These are phyloP conservation scores for Rhadinocentrus ornatus DNA, from an alignment of 2,797 vertebrate species.

Conservation along the genomic window DNA sequence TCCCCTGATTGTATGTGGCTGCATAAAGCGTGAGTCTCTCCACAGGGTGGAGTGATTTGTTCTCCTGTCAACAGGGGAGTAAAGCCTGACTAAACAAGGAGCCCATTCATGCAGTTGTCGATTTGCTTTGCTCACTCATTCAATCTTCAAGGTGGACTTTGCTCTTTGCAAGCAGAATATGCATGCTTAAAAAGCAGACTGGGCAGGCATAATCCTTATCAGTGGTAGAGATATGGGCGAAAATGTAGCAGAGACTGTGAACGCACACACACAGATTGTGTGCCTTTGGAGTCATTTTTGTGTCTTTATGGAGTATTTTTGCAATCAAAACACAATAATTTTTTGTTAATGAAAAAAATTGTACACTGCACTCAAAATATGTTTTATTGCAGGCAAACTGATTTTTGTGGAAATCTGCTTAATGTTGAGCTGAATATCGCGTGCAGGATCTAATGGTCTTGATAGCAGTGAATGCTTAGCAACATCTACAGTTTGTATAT, in stretches of 20 bases:
- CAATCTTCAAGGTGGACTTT: conserved; percentile 74
- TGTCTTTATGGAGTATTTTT: not conserved
- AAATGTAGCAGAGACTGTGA: conserved; percentile 35
- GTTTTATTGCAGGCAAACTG: not conserved
- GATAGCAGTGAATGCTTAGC: not conserved
- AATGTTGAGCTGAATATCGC: not conserved
- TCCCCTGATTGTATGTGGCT: conserved; percentile 43
- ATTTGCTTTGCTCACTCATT: conserved; percentile 64
- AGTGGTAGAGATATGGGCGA: conserved; percentile 44
- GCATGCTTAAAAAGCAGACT: conserved; percentile 53
- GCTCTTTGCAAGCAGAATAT: conserved; percentile 59
- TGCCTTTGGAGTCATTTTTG: conserved; percentile 5
- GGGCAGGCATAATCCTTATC: conserved; percentile 70
- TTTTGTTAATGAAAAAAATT: not conserved
- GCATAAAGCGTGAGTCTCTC: conserved; percentile 51
- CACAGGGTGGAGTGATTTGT: conserved; percentile 64
- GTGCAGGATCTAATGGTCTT: not conserved
- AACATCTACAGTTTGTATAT: conserved; percentile 3
- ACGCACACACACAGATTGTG: conserved; percentile 14
- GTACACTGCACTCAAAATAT: not conserved
- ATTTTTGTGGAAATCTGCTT: not conserved
- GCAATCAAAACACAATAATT: not conserved
- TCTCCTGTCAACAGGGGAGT: conserved; percentile 61
- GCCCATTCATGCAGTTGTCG: conserved; percentile 71
- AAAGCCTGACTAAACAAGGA: conserved; percentile 69